A percentile compares a stretch with the other conserved stretches of the same genome.
phyloP scores from a whole-genome alignment of 2,113 vertebrate species.

The Silurus asotus region DNA sequence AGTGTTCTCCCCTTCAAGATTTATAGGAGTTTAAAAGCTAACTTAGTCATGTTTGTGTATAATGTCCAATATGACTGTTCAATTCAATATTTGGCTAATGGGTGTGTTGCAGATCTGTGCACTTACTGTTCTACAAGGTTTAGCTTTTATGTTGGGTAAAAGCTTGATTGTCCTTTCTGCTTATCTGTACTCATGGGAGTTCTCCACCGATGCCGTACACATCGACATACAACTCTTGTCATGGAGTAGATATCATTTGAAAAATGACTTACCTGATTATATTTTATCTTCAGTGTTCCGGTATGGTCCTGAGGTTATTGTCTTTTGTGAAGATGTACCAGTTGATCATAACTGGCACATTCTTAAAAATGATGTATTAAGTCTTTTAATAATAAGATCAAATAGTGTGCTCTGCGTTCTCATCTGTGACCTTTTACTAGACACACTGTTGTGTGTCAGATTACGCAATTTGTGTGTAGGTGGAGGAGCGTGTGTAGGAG shows the following conservation, averaged over 20 bases:
- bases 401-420: background rate
- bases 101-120: conserved; percentile 48
- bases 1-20: background rate
- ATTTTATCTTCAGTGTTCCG: background rate
- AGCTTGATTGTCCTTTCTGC: conserved; percentile 26
- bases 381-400: background rate
- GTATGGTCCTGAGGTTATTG: background rate
- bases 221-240: conserved; percentile 1
- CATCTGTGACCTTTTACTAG: conserved; percentile 24
- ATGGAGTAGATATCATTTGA: background rate
- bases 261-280: background rate
- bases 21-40: conserved; percentile 21
- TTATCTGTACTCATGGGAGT: conserved; percentile 10
- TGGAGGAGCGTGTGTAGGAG: conserved; percentile 29
- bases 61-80: conserved; percentile 35
- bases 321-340: background rate
- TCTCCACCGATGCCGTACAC: conserved; percentile 17
- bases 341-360: background rate
- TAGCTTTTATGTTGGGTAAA: conserved; percentile 9
- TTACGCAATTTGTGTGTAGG: conserved; percentile 1
- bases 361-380: background rate
- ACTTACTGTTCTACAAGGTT: conserved; percentile 37
- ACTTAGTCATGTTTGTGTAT: conserved; percentile 35
- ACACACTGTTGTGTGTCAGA: conserved; percentile 13
- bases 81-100: conserved; percentile 51